Base-by-base conservation (phyloP, 2,797 vertebrate species). In the Aldrovandia affinis region DNA sequence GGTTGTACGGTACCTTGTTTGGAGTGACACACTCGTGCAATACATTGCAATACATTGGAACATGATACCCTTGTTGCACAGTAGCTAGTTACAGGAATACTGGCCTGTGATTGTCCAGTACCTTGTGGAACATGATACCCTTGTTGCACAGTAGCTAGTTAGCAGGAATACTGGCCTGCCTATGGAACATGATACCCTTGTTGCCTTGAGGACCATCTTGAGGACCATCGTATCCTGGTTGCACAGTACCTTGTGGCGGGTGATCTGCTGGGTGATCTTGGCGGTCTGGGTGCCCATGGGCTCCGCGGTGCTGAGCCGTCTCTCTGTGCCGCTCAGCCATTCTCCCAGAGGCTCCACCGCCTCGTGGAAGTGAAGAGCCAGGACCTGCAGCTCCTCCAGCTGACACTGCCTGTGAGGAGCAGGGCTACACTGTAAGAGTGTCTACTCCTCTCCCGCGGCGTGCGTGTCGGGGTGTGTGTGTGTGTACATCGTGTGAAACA, bases 231-330 rank as follows among this genome's bases (percentile, higher is more conserved):
- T 9, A 20, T 39, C 12, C 36, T 39, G 14, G 39, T 75, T 2
- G 7, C 79, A 77, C 83, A 0, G 75, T 96, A 99, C 98, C 98
- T 99, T 99, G 94, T 99, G 98, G 81, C 97, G 96, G 75, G 92
- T 78, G 88, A 99, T 99, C 93, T 99, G 98, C 92, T 99, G 98
- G 86, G 95, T 97, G 93, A 99, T 99, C 94, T 99, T 99, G 89
- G 96, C 94, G 0, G 98, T 97, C 91, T 99, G 98, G 54, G 98
- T 99, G 83, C 98, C 98, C 85, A 98, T 98, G 87, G 98, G 98
- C 93, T 99, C 98, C 0, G 98, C 97, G 81, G 98, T 96, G 93
- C 96, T 97, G 88, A 99, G 91, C 55, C 98, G 98, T 89, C 98
- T 96, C 94, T 99, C 98, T 0, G 97, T 98, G 93, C 96, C 87